These are phyloP conservation scores for Salmo trutta DNA, from an alignment of 2,797 vertebrate genomes.

Conservation along the genomic window DNA sequence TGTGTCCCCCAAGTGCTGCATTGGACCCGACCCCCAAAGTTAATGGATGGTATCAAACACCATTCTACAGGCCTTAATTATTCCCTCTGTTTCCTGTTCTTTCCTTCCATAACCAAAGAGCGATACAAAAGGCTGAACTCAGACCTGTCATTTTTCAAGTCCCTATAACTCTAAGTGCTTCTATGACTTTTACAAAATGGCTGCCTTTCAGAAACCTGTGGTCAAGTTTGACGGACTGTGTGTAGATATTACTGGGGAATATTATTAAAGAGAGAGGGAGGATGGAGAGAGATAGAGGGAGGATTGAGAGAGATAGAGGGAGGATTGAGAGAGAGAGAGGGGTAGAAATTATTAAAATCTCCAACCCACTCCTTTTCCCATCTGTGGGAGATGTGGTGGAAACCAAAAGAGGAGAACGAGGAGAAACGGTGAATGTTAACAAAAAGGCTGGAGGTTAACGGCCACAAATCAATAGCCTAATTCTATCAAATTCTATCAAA, in stretches of 20 bases:
- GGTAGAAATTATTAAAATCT: neutral
- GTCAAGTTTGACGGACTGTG: constrained; percentile 51
- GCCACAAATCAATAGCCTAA: constrained; percentile 67
- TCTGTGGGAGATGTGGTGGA: constrained; percentile 28
- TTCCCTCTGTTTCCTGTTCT: constrained; percentile 5
- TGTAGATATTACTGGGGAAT: constrained; percentile 44
- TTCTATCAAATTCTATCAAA: constrained; percentile 74
- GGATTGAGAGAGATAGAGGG: too few species aligned
- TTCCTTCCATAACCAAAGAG: constrained; percentile 34
- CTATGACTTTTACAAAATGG: constrained; percentile 31
- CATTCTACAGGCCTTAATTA: constrained; percentile 59
- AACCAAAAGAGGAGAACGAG: constrained; percentile 44
- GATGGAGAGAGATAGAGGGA: neutral
- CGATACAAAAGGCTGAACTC: constrained; percentile 37
- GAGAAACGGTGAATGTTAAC: constrained; percentile 69
- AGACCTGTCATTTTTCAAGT: constrained; percentile 47
- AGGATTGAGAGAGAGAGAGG: neutral
- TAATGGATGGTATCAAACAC: constrained; percentile 68
- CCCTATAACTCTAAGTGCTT: constrained; percentile 33
- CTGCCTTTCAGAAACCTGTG: constrained; percentile 25
- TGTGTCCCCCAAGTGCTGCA: constrained; percentile 64
- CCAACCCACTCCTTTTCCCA: neutral
- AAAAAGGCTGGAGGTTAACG: constrained; percentile 64
- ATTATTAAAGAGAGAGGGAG: constrained; percentile 28
- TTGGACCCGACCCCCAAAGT: constrained; percentile 52